Percentiles rank a stretch among this genome's conserved stretches.
Conservation (phyloP, 2,797 vertebrate species). For the Anniella stebbinsi region DNA sequence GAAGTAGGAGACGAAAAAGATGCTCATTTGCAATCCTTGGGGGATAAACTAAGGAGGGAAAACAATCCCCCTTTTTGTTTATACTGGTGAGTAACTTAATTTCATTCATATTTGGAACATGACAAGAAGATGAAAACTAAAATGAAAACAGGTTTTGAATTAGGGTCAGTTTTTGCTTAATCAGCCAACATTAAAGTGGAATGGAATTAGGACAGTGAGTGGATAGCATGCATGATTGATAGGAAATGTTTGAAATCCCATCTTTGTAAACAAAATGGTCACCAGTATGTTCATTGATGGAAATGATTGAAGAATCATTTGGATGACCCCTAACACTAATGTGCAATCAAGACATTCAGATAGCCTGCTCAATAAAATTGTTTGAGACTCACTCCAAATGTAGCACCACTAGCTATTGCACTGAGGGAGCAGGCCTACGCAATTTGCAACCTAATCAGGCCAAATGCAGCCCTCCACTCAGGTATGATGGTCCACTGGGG, state of each 20-base stretch:
- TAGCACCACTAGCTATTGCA: not conserved
- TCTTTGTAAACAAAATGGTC: constrained; percentile 73
- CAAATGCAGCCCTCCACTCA: not conserved
- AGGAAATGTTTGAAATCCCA: constrained; percentile 76
- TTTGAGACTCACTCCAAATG: not conserved
- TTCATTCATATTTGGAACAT: constrained; percentile 76
- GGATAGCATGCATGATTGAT: constrained; percentile 74
- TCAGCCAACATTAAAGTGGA: constrained; percentile 78
- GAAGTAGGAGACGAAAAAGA: constrained; percentile 58
- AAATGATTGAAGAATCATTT: constrained; percentile 66
- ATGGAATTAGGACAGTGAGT: constrained; percentile 74
- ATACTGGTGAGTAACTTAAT: constrained; percentile 76
- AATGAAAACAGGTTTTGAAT: constrained; percentile 80
- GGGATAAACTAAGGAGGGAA: constrained; percentile 74
- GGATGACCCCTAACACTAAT: constrained; percentile 3
- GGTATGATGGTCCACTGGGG: not conserved
- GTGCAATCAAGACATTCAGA: not conserved
- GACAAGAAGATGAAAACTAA: constrained; percentile 79
- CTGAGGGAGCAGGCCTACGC: not conserved
- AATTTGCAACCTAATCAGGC: not conserved
- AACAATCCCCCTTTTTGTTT: constrained; percentile 74
- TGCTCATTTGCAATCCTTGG: constrained; percentile 56
- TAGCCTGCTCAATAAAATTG: not conserved
- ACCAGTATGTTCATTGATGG: constrained; percentile 69
- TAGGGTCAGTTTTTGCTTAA: constrained; percentile 76